Conservation (phyloP, 2,888 invertebrate species). For the Drosophila mimica region DNA sequence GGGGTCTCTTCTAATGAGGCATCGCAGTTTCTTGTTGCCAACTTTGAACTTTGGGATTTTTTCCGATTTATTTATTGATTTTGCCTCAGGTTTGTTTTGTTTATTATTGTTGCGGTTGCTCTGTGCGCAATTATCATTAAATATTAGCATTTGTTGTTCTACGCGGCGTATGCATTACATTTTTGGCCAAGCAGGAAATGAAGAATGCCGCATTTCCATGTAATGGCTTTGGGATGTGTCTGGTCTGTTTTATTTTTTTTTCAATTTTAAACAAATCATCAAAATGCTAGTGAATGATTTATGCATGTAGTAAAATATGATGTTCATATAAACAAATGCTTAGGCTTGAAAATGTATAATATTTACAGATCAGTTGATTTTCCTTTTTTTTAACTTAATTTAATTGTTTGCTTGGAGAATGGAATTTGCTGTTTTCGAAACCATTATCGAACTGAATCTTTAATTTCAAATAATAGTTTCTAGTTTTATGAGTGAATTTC, state of each 20-base stretch:
- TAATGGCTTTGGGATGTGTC: slow-evolving; percentile 27
- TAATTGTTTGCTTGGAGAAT: neutral
- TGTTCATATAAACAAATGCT: neutral
- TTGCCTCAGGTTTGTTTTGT: slow-evolving; percentile 31
- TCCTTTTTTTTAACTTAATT: neutral
- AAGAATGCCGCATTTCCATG: neutral
- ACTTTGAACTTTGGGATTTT: slow-evolving; percentile 63
- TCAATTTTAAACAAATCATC: slow-evolving; percentile 30
- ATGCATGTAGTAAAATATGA: neutral
- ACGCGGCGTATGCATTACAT: slow-evolving; percentile 72
- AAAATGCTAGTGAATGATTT: slow-evolving; percentile 8
- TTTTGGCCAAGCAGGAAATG: slow-evolving; percentile 62
- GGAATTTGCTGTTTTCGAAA: neutral
- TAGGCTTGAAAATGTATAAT: neutral
- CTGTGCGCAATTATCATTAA: slow-evolving; percentile 69
- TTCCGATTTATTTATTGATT: slow-evolving; percentile 48
- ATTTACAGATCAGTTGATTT: neutral
- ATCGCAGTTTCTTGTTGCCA: slow-evolving; percentile 67
- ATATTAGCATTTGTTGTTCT: slow-evolving; percentile 69
- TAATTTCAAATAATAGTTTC: neutral
- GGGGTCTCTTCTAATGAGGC: slow-evolving; percentile 63
- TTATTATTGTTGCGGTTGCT: slow-evolving; percentile 38
- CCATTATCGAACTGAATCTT: neutral
- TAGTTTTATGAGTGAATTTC: neutral
- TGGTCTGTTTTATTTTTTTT: slow-evolving; percentile 3